Evolutionary conservation across 2,797 vertebrate genomes (phyloP).

Genomic region (Hydrophis major): DNA sequence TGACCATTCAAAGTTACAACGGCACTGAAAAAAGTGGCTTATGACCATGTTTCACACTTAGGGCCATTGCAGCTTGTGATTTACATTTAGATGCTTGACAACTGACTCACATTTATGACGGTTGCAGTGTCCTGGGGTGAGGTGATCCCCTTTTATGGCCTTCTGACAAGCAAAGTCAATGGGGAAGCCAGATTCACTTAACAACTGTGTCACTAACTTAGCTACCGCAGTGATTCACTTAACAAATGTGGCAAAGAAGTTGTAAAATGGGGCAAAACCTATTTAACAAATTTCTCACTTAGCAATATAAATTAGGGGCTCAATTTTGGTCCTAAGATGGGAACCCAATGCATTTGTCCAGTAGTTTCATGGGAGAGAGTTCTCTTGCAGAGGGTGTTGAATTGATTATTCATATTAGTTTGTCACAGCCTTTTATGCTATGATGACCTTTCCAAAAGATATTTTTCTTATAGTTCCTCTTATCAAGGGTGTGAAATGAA

Average conservation of each 20-base stretch:
- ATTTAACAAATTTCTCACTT: not conserved
- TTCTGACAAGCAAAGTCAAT: not conserved
- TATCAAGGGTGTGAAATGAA: not conserved
- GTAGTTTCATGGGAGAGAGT: not conserved
- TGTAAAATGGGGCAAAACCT: not conserved
- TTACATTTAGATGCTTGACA: not conserved
- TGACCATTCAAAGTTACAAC: not conserved
- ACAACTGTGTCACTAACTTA: not conserved
- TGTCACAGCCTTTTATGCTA: not conserved
- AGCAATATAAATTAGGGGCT: not conserved
- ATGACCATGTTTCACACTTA: not conserved
- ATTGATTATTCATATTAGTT: not conserved
- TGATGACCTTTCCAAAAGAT: not conserved
- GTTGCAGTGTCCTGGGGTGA: not conserved
- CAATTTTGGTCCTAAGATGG: not conserved
- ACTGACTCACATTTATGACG: not conserved
- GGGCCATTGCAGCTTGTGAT: not conserved
- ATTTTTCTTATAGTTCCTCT: not conserved
- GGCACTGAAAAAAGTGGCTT: not conserved
- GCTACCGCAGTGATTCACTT: not conserved
- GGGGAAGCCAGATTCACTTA: not conserved
- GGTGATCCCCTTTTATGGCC: not conserved
- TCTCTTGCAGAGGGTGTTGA: not conserved
- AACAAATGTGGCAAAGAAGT: not conserved
- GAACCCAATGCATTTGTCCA: not conserved